Conservation (phyloP, 2,888 invertebrate genomes). For the Acheta domesticus region DNA sequence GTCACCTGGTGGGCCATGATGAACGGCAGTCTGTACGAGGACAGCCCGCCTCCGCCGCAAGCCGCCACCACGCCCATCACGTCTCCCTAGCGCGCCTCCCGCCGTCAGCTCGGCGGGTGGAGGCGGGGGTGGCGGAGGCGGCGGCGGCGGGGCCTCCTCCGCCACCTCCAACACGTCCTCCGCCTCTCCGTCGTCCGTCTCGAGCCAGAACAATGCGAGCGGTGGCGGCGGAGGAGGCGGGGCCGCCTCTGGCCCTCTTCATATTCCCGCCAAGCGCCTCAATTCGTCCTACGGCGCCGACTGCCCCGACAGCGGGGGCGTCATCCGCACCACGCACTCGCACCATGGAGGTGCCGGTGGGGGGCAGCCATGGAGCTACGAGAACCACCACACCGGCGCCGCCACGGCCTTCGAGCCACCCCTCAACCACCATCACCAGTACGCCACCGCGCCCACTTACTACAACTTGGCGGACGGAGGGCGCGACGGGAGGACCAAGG, state of each 20-base stretch:
- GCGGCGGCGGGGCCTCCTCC: conserved; percentile 36
- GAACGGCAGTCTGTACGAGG: conserved; percentile 78
- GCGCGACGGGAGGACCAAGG: conserved; percentile 50
- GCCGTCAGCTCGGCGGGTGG: conserved; percentile 37
- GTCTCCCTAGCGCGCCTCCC: conserved; percentile 43
- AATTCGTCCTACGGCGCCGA: conserved; percentile 52
- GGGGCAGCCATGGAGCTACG: conserved; percentile 66
- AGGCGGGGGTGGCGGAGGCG: conserved; percentile 27
- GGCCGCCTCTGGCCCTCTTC: conserved; percentile 61
- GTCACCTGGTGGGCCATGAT: conserved; percentile 82
- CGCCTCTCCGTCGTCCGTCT: conserved; percentile 42
- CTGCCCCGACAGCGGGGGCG: conserved; percentile 55
- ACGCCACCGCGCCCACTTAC: conserved; percentile 67
- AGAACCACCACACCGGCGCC: conserved; percentile 51
- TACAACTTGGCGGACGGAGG: conserved; percentile 68
- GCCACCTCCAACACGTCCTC: conserved; percentile 36
- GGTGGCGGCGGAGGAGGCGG: conserved; percentile 55
- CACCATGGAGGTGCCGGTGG: conserved; percentile 47
- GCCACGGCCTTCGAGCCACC: conserved; percentile 57
- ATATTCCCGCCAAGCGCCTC: conserved; percentile 83
- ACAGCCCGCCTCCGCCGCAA: conserved; percentile 56
- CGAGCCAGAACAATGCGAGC: conserved; percentile 52
- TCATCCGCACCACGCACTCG: conserved; percentile 71
- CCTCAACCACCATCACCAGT: conserved; percentile 61
- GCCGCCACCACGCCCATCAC: conserved; percentile 21